Evolutionary conservation across 2,113 vertebrate species (phyloP).

Genomic region (Actenoides hombroni): DNA sequence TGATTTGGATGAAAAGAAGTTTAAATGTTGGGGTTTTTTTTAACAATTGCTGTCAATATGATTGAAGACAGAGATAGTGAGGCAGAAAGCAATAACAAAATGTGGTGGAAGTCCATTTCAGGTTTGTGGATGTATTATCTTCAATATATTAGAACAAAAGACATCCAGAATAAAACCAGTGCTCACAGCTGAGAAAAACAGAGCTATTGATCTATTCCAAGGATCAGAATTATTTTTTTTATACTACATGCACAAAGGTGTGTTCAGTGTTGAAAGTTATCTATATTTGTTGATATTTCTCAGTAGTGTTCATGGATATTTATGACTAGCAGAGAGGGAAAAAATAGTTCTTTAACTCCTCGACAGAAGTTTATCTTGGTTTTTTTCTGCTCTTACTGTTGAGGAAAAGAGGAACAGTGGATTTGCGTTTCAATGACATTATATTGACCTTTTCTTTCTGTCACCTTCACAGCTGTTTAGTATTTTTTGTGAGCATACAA

Average conservation of each 20-base stretch:
- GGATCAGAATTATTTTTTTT: conserved; percentile 47
- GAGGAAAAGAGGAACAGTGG: conserved; percentile 7
- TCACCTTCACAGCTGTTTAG: not conserved
- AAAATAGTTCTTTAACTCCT: conserved; percentile 29
- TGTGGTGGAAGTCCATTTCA: conserved; percentile 51
- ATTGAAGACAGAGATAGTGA: conserved; percentile 32
- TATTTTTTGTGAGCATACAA: not conserved
- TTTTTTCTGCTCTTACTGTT: conserved; percentile 28
- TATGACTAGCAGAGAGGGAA: not conserved
- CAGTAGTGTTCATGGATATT: conserved; percentile 29
- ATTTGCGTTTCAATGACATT: not conserved
- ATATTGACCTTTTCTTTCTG: not conserved
- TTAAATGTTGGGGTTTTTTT: not conserved
- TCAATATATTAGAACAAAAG: conserved; percentile 37
- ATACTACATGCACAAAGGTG: conserved; percentile 38
- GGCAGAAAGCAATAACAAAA: conserved; percentile 46
- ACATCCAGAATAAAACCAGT: conserved; percentile 2
- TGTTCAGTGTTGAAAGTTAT: conserved; percentile 47
- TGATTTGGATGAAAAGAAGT: conserved; percentile 19
- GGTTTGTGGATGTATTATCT: conserved; percentile 33
- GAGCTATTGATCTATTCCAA: conserved; percentile 39
- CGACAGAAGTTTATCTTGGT: conserved; percentile 5
- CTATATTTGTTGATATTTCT: conserved; percentile 29
- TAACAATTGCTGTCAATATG: conserved; percentile 42
- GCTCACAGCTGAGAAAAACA: conserved; percentile 7